Base-by-base conservation (phyloP, 2,113 vertebrate genomes). In the Pagrus major region DNA sequence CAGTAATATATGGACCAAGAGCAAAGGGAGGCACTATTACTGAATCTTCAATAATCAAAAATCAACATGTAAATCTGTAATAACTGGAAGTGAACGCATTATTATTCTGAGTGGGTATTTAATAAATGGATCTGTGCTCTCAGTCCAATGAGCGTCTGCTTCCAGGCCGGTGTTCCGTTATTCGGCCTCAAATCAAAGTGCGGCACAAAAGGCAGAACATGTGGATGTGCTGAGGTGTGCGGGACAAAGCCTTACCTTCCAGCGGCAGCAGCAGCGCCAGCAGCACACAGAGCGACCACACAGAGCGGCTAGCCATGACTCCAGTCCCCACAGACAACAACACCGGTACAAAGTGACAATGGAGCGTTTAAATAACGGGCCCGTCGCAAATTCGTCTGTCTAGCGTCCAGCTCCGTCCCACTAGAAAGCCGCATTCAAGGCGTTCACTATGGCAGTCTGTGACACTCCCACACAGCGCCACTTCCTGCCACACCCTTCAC, bases 241-340 rank as follows among this genome's bases (percentile, higher is more conserved):
- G 1, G 49, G 47, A 81, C 77, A 84, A 79, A 87, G 83, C 39
- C 88, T 91, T 85, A 95, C 94, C 94, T 84, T 87, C 70, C 69
- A 88, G 76, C 59, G 89, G 74, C 60, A 91, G 71, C 61, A 93
- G 58, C 68, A 89, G 90, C 83, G 83, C 84, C 80, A 93, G 83
- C 59, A 93, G 71, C 67, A 65, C 71, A 0, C 41, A 91, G 10
- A 84, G 25, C 29, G 85, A 76, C 78, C 60, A 47, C 72, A 54
- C 3, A 2, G 63, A 46, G 25, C 47, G 33, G 31, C 0, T 3
- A 20, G 58, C 51, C 90, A 88, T 91, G 23, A 2, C n/a, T 23
- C 14, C 63, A 2, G 52, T 16, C 9, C 61, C 18, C 25, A 16
- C 35, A 8, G 0, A 5, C 51, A 68, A 33, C 3, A 51, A 35